phyloP scores from a whole-genome alignment of 2,113 vertebrate species.

The Trinectes maculatus region DNA sequence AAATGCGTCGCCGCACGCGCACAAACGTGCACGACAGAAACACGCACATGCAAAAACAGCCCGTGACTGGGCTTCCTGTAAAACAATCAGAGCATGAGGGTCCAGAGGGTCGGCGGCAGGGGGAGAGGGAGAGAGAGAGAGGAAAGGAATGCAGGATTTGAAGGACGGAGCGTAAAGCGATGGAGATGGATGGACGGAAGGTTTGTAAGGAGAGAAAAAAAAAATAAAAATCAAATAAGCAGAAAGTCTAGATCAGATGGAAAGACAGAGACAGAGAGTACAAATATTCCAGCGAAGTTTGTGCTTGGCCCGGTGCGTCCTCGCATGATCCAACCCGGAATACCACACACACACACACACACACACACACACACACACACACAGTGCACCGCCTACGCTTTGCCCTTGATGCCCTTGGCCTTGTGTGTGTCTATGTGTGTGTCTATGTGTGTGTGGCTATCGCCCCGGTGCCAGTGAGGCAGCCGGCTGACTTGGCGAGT shows the following conservation, averaged over 20 bases:
- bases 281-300: slow-evolving; percentile 69
- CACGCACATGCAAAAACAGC: slow-evolving; percentile 39
- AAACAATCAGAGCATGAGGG: slow-evolving; percentile 69
- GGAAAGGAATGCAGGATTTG: slow-evolving; percentile 46
- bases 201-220: slow-evolving; percentile 11
- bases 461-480: slow-evolving; percentile 64
- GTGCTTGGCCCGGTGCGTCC: slow-evolving; percentile 56
- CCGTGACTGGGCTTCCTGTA: slow-evolving; percentile 69
- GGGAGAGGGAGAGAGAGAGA: slow-evolving; percentile 29
- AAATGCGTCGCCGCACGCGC: slow-evolving; percentile 32
- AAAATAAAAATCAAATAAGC: not conserved
- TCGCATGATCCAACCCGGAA: slow-evolving; percentile 57
- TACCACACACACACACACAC: slow-evolving; percentile 66
- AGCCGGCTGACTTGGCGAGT: slow-evolving; percentile 66
- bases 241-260: slow-evolving; percentile 37
- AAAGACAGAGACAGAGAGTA: slow-evolving; percentile 56
- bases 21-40: not conserved
- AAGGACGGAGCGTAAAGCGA: slow-evolving; percentile 48
- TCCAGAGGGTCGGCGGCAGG: slow-evolving; percentile 48
- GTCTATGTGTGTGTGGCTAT: slow-evolving; percentile 49
- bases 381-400: too few species aligned
- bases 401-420: too few species aligned
- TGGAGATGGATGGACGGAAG: slow-evolving; percentile 30
- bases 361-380: slow-evolving; percentile 29
- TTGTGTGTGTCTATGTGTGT: slow-evolving; percentile 27